These are phyloP conservation scores for Drosophila mayri DNA, from an alignment of 1,140 invertebrate genomes.

Conservation along the genomic window DNA sequence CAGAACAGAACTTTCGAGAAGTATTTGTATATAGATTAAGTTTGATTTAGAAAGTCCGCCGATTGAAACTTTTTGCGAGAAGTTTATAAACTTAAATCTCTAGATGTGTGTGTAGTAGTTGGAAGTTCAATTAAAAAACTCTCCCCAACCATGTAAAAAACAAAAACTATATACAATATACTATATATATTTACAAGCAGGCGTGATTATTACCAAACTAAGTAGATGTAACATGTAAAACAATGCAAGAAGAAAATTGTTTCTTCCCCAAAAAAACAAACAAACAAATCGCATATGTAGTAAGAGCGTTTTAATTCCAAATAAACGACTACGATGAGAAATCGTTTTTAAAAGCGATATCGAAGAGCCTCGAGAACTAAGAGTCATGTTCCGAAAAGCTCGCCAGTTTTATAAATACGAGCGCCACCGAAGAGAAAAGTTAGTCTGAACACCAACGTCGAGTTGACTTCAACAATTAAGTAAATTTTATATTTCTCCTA, in stretches of 20 bases:
- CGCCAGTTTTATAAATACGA: slow-evolving; percentile 41
- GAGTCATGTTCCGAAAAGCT: slow-evolving; percentile 34
- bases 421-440: slow-evolving; percentile 38
- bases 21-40: slow-evolving; percentile 74
- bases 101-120: slow-evolving; percentile 76
- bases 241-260: slow-evolving; percentile 12
- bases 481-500: slow-evolving; percentile 12
- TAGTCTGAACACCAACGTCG: slow-evolving; percentile 12
- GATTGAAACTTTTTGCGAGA: slow-evolving; percentile 51
- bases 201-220: slow-evolving; percentile 68
- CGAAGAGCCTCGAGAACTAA: slow-evolving; percentile 25
- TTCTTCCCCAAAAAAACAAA: slow-evolving; percentile 21
- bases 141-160: slow-evolving; percentile 54
- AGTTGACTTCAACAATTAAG: slow-evolving; percentile 18
- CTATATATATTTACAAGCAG: slow-evolving; percentile 71
- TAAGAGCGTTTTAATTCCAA: slow-evolving; percentile 63
- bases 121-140: slow-evolving; percentile 64
- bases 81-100: slow-evolving; percentile 50
- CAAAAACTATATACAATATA: slow-evolving; percentile 19
- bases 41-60: slow-evolving; percentile 55
- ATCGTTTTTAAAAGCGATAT: slow-evolving; percentile 40
- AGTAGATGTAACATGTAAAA: slow-evolving; percentile 38
- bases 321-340: slow-evolving; percentile 61
- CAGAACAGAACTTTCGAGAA: slow-evolving; percentile 36
- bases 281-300: slow-evolving; percentile 61